Evolutionary conservation across 1,140 invertebrate genomes (phyloP).

Genomic region (Ladona fulva): DNA sequence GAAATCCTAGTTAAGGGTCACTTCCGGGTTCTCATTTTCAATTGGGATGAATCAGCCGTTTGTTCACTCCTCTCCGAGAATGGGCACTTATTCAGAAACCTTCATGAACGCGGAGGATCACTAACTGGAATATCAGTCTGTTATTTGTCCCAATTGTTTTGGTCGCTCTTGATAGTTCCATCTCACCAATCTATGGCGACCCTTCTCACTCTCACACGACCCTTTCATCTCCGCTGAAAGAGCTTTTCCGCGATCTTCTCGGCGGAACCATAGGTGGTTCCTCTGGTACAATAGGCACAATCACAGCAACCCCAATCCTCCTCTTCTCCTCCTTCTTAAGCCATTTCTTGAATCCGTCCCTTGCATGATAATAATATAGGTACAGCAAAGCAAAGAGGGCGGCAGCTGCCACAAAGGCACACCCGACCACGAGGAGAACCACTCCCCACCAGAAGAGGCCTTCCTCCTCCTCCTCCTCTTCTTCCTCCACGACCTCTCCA

Average conservation of each 20-base stretch:
- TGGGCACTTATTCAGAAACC: too few species aligned
- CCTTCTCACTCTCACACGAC: too few species aligned
- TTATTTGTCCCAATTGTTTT: too few species aligned
- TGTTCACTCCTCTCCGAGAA: too few species aligned
- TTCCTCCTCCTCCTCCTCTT: constrained; percentile 1
- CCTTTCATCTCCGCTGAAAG: too few species aligned
- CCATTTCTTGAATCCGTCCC: constrained; percentile 37
- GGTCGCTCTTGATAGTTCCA: too few species aligned
- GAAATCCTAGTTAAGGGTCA: too few species aligned
- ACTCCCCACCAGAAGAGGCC: constrained; percentile 15
- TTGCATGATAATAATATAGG: constrained; percentile 38
- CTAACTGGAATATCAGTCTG: too few species aligned
- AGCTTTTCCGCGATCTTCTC: not conserved
- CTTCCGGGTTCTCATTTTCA: too few species aligned
- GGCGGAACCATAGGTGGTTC: not conserved
- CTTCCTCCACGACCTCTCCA: constrained; percentile 11
- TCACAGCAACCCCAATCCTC: not conserved
- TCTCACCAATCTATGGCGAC: too few species aligned
- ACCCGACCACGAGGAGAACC: constrained; percentile 16
- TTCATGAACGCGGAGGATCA: too few species aligned
- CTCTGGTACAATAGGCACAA: not conserved
- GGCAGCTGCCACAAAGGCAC: constrained; percentile 12
- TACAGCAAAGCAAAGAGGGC: constrained; percentile 20
- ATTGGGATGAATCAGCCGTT: too few species aligned
- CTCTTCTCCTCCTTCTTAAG: constrained; percentile 30